Evolutionary conservation across 2,888 invertebrate genomes (phyloP).

Genomic region (Apotomis betuletana): DNA sequence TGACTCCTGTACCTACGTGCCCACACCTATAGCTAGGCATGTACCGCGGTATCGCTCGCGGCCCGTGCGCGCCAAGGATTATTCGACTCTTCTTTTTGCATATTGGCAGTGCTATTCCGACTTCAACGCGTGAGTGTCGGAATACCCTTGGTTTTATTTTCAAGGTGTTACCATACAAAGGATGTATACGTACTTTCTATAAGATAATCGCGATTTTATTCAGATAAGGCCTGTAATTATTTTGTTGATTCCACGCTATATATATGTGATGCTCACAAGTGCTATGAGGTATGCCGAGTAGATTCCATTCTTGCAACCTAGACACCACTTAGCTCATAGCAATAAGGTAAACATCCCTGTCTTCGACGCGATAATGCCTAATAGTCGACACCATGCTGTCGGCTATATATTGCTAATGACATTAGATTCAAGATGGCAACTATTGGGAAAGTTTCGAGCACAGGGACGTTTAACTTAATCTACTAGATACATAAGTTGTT

Average conservation of each 20-base stretch:
- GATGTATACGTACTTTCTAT: background rate
- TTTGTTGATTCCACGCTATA: background rate
- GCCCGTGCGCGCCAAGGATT: constrained; percentile 32
- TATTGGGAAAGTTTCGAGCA: too few relatives aligned
- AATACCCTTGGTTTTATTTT: constrained; percentile 19
- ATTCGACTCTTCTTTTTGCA: constrained; percentile 37
- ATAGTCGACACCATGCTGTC: too few relatives aligned
- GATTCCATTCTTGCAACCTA: too few relatives aligned
- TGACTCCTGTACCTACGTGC: constrained; percentile 45
- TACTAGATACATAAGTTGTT: too few relatives aligned
- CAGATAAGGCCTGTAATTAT: background rate
- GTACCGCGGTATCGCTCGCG: constrained; percentile 16
- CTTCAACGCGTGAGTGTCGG: constrained; percentile 20
- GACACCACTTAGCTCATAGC: too few relatives aligned
- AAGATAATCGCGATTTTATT: background rate
- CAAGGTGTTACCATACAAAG: constrained; percentile 16
- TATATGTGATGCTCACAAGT: too few relatives aligned
- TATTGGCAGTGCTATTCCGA: constrained; percentile 5
- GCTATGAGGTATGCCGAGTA: too few relatives aligned
- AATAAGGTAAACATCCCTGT: too few relatives aligned
- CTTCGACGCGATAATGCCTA: too few relatives aligned
- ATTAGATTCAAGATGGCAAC: too few relatives aligned
- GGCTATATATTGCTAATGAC: too few relatives aligned
- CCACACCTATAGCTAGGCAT: background rate
- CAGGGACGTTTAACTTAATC: too few relatives aligned